phyloP scores from a whole-genome alignment of 2,888 invertebrate species.

The Tricholauxania praeusta region DNA sequence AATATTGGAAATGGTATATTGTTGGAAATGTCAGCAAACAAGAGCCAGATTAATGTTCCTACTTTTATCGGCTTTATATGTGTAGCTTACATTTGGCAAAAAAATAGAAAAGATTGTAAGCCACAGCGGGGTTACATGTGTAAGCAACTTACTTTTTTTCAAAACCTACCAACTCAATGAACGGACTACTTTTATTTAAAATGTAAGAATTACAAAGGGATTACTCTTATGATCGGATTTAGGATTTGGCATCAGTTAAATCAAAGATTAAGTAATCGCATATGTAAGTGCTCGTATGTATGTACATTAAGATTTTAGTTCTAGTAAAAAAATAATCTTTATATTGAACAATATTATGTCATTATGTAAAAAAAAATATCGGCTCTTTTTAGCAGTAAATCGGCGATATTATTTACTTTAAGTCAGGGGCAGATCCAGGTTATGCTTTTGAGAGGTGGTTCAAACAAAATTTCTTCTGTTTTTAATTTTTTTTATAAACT shows the following conservation, averaged over 20 bases:
- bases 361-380: too few species aligned
- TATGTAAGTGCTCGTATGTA: too few species aligned
- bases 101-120: constrained; percentile 52
- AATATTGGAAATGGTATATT: neutral
- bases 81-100: constrained; percentile 44
- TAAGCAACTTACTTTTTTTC: constrained; percentile 34
- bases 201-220: constrained; percentile 55
- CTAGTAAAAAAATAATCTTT: too few species aligned
- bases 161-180: neutral
- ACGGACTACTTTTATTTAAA: constrained; percentile 28
- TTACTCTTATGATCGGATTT: constrained; percentile 55
- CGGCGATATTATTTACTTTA: too few species aligned
- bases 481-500: too few species aligned
- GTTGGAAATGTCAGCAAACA: neutral
- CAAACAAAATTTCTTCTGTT: too few species aligned
- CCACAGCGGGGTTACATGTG: constrained; percentile 48
- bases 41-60: constrained; percentile 18
- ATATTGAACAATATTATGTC: too few species aligned
- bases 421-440: too few species aligned
- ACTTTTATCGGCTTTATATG: neutral
- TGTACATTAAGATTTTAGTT: too few species aligned
- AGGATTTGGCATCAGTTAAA: constrained; percentile 28
- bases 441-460: too few species aligned
- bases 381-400: too few species aligned
- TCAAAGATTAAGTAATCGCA: neutral